phyloP scores from a whole-genome alignment of 2,113 vertebrate species.

The Mus pahari region DNA sequence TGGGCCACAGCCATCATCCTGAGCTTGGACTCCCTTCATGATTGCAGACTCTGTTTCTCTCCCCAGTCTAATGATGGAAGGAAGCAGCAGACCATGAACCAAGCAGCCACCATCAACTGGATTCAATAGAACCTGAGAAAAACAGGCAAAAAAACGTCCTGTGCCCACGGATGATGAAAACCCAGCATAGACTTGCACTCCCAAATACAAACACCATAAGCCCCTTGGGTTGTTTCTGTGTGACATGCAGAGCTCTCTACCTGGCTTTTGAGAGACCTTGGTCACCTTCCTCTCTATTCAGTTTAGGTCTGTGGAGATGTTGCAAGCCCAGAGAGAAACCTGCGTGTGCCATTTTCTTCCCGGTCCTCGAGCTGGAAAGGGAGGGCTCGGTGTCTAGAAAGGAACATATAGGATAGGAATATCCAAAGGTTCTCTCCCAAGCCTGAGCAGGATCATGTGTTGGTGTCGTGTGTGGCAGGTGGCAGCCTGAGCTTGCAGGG shows the following conservation, averaged over 20 bases:
- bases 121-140: background rate
- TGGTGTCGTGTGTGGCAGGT: rapidly evolving
- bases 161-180: background rate
- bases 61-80: background rate
- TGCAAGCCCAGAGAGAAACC: background rate
- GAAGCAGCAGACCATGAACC: background rate
- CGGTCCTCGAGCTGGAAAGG: background rate
- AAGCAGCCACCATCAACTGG: background rate
- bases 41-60: background rate
- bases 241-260: background rate
- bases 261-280: background rate
- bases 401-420: background rate
- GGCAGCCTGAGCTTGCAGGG: background rate
- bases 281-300: background rate
- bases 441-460: rapidly evolving
- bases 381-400: rapidly evolving
- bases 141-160: too few species aligned
- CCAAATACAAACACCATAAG: slow-evolving; percentile 46
- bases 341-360: too few species aligned
- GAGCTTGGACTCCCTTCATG: background rate
- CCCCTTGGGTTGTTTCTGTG: background rate
- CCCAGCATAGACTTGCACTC: background rate
- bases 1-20: rapidly evolving
- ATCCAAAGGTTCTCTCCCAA: background rate
- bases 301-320: background rate